Base-by-base conservation (phyloP, 2,797 vertebrate genomes). In the Falco biarmicus region DNA sequence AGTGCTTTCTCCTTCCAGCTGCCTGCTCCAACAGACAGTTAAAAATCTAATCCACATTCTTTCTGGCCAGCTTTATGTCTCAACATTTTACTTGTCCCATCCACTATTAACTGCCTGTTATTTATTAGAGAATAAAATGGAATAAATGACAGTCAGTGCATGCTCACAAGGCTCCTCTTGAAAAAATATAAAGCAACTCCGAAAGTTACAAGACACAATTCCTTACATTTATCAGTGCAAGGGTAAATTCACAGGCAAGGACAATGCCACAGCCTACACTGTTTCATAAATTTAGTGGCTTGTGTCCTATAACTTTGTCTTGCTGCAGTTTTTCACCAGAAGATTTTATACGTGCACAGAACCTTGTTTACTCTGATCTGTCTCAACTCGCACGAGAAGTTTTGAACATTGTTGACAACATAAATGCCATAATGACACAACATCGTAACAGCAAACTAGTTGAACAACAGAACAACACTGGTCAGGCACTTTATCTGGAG, bases 201-300 rank as follows among this genome's bases (percentile, higher is more conserved):
- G 77, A 29, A 93, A 78, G 81, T 65, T 96, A 84, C 75, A 95
- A 77, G 75, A 83, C 61, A 47, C 53, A 75, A 56, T 85, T 92
- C 43, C 50, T 88, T 93, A 88, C 54, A 87, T 96, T 91, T 93
- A 94, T 96, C 93, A 95, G 87, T 14, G 47, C 84, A 90, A 95
- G 90, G 84, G 94, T 95, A 96, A 95, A 95, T 93, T 92, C 92
- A 54, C 47, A 94, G 88, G 87, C 90, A 96, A 97, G 95, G 94
- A 94, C 95, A 95, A 89, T 75, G 91, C 59, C 37, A 20, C 86
- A 94, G 87, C 71, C 81, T 80, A 41, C 26, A 21, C 19, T 7
- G 32, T 83, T 93, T 26, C 87, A 94, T 93, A 96, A 94, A 96
- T 96, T 89, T 48, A 93, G 84, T 43, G 75, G n/a, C 47, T 92